Conservation (phyloP, 1,140 invertebrate species). For the Calliopsis andreniformis region DNA sequence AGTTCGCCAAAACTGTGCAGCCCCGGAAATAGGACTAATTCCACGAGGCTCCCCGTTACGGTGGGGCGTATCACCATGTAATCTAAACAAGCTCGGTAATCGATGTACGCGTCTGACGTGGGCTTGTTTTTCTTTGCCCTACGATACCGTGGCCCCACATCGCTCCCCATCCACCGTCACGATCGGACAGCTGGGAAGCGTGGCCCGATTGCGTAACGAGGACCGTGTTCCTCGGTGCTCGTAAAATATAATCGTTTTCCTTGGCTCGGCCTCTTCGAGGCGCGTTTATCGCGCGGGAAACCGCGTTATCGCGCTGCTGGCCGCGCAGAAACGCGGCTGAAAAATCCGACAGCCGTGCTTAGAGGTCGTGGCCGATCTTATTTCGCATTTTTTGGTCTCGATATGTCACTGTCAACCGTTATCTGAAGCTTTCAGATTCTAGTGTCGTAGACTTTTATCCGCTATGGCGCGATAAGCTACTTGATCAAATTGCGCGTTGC, state of each 20-base stretch:
- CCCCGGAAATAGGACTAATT: constrained; percentile 36
- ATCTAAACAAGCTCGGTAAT: constrained; percentile 40
- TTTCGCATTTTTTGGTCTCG: constrained; percentile 59
- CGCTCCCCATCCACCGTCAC: constrained; percentile 1
- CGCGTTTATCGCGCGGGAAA: constrained; percentile 14
- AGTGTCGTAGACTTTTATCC: constrained; percentile 13
- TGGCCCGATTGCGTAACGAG: constrained; percentile 67
- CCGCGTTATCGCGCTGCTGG: constrained; percentile 31
- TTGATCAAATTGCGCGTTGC: neutral
- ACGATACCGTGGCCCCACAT: constrained; percentile 33
- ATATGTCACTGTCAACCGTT: constrained; percentile 56
- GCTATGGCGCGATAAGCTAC: neutral
- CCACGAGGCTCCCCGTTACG: neutral
- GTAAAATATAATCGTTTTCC: constrained; percentile 57
- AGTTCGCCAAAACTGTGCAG: neutral
- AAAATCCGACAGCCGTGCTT: constrained; percentile 53
- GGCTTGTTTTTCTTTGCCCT: constrained; percentile 50
- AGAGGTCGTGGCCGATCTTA: constrained; percentile 46
- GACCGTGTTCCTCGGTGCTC: constrained; percentile 51
- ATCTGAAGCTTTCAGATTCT: neutral
- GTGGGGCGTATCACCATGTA: constrained; percentile 15
- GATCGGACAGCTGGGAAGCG: constrained; percentile 72
- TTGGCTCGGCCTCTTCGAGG: neutral
- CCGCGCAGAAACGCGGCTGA: constrained; percentile 42
- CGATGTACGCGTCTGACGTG: constrained; percentile 32